Evolutionary conservation across 2,888 invertebrate species (phyloP), one percentile per base, ranked within the genome.

Genomic region (Ernsta delagoae): DNA sequence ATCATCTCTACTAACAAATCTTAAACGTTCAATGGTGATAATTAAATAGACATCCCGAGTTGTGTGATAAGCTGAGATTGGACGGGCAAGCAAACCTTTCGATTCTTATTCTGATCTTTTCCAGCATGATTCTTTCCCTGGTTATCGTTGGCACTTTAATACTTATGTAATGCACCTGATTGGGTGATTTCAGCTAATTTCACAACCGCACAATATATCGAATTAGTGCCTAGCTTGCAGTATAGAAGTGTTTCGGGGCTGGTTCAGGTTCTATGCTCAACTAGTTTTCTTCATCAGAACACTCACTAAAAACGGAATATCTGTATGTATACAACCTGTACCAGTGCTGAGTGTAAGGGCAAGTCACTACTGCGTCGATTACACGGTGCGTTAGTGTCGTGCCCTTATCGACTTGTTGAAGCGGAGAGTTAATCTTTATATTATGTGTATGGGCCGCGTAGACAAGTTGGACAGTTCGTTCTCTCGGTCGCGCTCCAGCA

Each of bases 381-480:
- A 39, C 5, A 5, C 34, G 24, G 11, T 16, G 45, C 24, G 36
- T 31, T 75, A 69, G 75, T 59, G 61, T 12, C 48, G 59, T 53
- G 59, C 56, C 50, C 57, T 61, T 56, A 48, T 60, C 54, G n/a
- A 54, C 24, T 50, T 65, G 24, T 24, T 57, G 64, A 65, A 62
- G 60, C 77, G 80, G 84, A 80, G 80, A 79, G 79, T 83, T 90
- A 88, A 89, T 81, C 80, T 79, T 76, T 78, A 73, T 84, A 83
- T 82, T 90, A 82, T 85, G 82, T 83, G 83, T 82, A 87, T 89
- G 86, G 96, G 96, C 94, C 96, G 96, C 94, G 94, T 95, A 98
- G 98, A 99, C 95, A 98, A 98, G 95, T 95, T 98, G 95, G 99
- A 99, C 95, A 98, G 97, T 91, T 97, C 98, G 80, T 99, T 99